Evolutionary conservation across 2,113 vertebrate genomes (phyloP).

Genomic region (Lates calcarifer): DNA sequence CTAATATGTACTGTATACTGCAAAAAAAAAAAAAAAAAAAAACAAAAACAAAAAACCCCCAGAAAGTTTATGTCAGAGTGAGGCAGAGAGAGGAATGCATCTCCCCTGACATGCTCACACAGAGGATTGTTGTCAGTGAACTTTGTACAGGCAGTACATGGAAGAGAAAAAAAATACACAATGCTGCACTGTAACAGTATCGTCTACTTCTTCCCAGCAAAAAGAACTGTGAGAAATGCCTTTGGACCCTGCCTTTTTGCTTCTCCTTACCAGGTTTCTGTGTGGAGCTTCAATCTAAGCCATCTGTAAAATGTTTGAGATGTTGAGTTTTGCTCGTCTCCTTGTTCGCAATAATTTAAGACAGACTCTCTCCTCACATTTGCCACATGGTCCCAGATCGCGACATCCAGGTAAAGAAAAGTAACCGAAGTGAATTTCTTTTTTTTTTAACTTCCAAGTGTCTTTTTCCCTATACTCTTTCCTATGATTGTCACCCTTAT

Average conservation of each 20-base stretch:
- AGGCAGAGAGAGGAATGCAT: conserved; percentile 32
- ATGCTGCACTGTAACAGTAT: conserved; percentile 60
- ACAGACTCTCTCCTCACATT: conserved; percentile 29
- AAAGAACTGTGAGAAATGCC: conserved; percentile 56
- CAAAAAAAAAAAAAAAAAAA: conserved; percentile 28
- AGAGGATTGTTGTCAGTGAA: conserved; percentile 25
- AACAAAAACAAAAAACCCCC: too few relatives aligned
- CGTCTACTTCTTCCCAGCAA: conserved; percentile 52
- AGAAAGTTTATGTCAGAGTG: conserved; percentile 35
- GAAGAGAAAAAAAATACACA: conserved; percentile 32
- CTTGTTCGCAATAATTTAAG: neutral
- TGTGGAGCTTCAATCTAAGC: conserved; percentile 45
- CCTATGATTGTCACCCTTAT: conserved; percentile 52
- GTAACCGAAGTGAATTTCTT: conserved; percentile 64
- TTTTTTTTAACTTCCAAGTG: conserved; percentile 59
- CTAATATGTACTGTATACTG: conserved; percentile 58
- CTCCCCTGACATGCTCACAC: conserved; percentile 19
- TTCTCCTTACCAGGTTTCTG: conserved; percentile 30
- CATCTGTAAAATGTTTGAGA: conserved; percentile 26
- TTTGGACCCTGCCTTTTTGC: conserved; percentile 53
- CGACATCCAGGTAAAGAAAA: conserved; percentile 49
- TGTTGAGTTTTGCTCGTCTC: conserved; percentile 9
- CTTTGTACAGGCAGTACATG: conserved; percentile 40
- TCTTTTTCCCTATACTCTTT: conserved; percentile 56
- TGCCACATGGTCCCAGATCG: conserved; percentile 31